These are phyloP conservation scores for Prionailurus bengalensis DNA, from an alignment of 2,113 vertebrate genomes.

Conservation along the genomic window DNA sequence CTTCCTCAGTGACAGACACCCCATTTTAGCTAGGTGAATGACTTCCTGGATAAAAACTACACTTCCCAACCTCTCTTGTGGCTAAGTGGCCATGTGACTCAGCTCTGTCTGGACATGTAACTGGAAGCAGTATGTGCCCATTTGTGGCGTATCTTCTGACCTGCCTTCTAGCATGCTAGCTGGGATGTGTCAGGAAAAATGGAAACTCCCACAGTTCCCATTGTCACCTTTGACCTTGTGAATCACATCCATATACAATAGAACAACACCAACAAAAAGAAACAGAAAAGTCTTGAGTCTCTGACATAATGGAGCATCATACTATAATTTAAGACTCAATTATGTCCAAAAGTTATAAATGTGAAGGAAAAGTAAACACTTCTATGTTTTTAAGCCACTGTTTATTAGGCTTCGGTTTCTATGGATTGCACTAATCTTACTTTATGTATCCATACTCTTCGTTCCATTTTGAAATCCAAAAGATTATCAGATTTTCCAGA, in stretches of 20 bases:
- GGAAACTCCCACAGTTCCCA: neutral
- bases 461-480: constrained; percentile 26
- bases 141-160: neutral
- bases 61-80: neutral
- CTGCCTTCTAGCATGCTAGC: neutral
- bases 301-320: neutral
- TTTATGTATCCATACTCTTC: neutral
- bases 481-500: neutral
- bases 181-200: neutral
- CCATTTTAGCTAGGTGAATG: neutral
- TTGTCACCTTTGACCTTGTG: neutral
- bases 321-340: neutral
- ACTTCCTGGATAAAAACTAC: neutral
- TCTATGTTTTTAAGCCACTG: neutral
- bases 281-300: neutral
- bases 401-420: neutral
- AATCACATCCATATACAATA: neutral
- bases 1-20: neutral
- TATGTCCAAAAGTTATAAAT: neutral
- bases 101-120: neutral
- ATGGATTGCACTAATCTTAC: neutral
- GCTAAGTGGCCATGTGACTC: neutral
- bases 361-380: neutral
- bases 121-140: neutral
- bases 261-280: neutral